A percentile compares a stretch with the other conserved stretches of the same genome.
Conservation (phyloP, 2,113 vertebrate genomes). For the Raja brachyura region DNA sequence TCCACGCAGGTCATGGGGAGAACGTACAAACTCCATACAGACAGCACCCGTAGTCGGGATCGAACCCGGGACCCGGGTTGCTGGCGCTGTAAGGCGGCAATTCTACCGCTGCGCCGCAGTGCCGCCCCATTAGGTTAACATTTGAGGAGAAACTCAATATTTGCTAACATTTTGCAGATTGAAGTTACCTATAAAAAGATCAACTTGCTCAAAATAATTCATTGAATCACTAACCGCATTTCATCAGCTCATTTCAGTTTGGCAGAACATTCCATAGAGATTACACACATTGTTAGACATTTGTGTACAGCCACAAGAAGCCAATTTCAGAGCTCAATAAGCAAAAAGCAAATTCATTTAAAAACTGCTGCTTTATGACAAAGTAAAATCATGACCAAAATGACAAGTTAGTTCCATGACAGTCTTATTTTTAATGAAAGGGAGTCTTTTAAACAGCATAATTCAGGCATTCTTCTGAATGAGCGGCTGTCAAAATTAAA, state of each 20-base stretch:
- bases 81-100: no score
- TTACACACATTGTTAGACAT: background rate
- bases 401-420: background rate
- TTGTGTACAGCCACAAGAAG: background rate
- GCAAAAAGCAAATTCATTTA: constrained; percentile 18
- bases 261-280: background rate
- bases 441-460: background rate
- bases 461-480: constrained; percentile 1
- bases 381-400: constrained; percentile 7
- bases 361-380: constrained; percentile 17
- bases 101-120: no score
- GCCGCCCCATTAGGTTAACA: no score
- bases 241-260: background rate
- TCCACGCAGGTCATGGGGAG: no score
- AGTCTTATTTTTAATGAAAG: background rate
- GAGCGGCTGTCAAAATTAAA: background rate
- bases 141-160: background rate
- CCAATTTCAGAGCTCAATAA: constrained; percentile 33
- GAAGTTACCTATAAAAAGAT: background rate
- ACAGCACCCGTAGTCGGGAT: no score
- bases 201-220: background rate
- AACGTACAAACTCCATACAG: no score
- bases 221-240: background rate
- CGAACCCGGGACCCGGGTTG: no score
- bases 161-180: background rate